phyloP scores from a whole-genome alignment of 2,113 vertebrate genomes.

The Eudyptes chrysolophus region DNA sequence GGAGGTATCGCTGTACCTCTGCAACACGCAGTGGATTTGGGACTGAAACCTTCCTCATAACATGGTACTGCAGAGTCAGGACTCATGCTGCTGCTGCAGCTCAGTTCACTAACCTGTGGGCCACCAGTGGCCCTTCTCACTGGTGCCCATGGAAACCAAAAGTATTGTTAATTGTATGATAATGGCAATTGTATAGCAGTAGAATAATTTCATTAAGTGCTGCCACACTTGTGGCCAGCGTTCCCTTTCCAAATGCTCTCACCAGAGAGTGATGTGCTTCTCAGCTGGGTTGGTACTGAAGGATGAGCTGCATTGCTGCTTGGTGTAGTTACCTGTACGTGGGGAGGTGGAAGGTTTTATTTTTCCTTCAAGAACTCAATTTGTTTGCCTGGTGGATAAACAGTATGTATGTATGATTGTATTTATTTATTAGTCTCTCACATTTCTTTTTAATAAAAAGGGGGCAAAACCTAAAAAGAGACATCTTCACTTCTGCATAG shows the following conservation, averaged over 20 bases:
- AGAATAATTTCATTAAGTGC: background rate
- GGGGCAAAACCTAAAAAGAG: background rate
- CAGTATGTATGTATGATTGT: accelerated
- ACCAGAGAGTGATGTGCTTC: background rate
- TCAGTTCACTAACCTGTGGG: background rate
- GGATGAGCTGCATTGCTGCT: background rate
- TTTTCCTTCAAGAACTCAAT: background rate
- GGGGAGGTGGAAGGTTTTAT: background rate
- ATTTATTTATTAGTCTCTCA: background rate
- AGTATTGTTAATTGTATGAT: no score
- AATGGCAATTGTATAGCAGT: background rate
- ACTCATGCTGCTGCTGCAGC: background rate
- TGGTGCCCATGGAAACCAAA: background rate
- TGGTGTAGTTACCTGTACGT: background rate
- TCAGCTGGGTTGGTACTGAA: background rate
- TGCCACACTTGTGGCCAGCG: background rate
- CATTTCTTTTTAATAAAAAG: background rate
- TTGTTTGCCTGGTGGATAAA: background rate
- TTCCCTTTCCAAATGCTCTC: background rate
- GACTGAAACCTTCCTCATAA: background rate
- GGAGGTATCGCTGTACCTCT: background rate
- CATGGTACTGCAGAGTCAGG: background rate
- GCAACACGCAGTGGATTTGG: background rate
- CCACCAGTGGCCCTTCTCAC: background rate
- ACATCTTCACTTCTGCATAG: background rate